Conservation (phyloP, 2,888 invertebrate genomes). For the Corbicula japonica region DNA sequence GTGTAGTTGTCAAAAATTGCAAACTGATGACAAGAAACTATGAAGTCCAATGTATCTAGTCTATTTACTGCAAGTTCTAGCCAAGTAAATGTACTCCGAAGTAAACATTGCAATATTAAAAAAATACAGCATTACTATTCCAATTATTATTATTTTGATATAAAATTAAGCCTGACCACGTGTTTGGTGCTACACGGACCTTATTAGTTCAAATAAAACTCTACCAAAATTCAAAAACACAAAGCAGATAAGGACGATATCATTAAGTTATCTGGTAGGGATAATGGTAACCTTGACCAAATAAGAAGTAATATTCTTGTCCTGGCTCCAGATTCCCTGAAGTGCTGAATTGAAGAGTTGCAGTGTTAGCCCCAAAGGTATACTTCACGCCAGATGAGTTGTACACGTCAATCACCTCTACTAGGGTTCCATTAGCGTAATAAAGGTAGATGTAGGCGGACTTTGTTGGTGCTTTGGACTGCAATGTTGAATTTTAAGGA, state of each 20-base stretch:
- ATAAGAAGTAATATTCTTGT: slow-evolving; percentile 18
- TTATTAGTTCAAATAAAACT: not conserved
- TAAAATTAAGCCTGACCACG: too few species aligned
- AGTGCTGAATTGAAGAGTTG: slow-evolving; percentile 10
- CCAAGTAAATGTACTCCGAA: too few species aligned
- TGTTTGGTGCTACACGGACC: too few species aligned
- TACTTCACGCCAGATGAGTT: slow-evolving; percentile 13
- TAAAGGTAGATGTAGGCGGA: slow-evolving; percentile 29
- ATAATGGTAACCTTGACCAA: slow-evolving; percentile 16
- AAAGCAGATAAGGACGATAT: not conserved
- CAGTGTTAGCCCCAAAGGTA: not conserved
- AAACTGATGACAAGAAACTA: too few species aligned
- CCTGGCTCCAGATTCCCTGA: not conserved
- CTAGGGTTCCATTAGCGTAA: slow-evolving; percentile 10
- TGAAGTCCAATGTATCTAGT: too few species aligned
- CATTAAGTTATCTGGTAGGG: not conserved
- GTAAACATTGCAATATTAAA: too few species aligned
- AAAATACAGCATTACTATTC: too few species aligned
- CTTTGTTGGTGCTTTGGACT: not conserved
- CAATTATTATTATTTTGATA: too few species aligned
- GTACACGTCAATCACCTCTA: slow-evolving; percentile 16
- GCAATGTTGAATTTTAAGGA: not conserved
- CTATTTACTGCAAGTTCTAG: too few species aligned
- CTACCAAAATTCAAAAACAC: not conserved
- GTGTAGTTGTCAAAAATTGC: too few species aligned